A percentile compares a stretch with the other conserved stretches of the same genome.
Conservation (phyloP, 2,113 vertebrate species). For the Dipodomys merriami region DNA sequence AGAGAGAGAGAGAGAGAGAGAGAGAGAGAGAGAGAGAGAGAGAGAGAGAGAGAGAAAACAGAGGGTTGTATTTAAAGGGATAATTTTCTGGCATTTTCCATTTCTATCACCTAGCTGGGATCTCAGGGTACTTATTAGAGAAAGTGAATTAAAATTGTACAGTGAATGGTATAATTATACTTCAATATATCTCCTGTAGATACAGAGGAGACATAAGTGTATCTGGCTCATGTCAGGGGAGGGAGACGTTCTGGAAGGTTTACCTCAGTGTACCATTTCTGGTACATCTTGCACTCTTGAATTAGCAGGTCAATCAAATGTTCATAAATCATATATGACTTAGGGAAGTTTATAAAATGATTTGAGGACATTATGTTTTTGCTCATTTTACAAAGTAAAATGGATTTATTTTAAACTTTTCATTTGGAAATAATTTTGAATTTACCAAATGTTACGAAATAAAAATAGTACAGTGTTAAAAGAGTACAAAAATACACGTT, state of each 20-base stretch:
- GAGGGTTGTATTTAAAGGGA: neutral
- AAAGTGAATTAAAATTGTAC: conserved; percentile 6
- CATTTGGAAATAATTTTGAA: conserved; percentile 44
- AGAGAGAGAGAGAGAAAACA: too few species aligned
- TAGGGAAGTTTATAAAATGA: neutral
- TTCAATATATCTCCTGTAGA: neutral
- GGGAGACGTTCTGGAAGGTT: neutral
- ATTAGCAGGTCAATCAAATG: neutral
- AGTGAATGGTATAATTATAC: neutral
- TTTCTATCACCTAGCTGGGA: conserved; percentile 16
- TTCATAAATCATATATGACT: conserved; percentile 1
- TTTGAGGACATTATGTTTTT: conserved; percentile 31
- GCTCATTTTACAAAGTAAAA: conserved; percentile 37
- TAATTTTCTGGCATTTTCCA: neutral
- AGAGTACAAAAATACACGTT: neutral
- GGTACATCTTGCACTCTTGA: neutral
- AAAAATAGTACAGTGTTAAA: conserved; percentile 16
- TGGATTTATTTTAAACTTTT: neutral
- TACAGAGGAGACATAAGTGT: conserved; percentile 14
- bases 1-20: too few species aligned
- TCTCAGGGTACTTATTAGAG: conserved; percentile 14
- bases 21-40: too few species aligned
- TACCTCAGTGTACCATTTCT: neutral
- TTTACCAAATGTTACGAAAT: conserved; percentile 7
- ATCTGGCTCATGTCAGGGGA: neutral